These are phyloP conservation scores for Megaleporinus macrocephalus DNA, from an alignment of 2,113 vertebrate genomes.

Conservation along the genomic window DNA sequence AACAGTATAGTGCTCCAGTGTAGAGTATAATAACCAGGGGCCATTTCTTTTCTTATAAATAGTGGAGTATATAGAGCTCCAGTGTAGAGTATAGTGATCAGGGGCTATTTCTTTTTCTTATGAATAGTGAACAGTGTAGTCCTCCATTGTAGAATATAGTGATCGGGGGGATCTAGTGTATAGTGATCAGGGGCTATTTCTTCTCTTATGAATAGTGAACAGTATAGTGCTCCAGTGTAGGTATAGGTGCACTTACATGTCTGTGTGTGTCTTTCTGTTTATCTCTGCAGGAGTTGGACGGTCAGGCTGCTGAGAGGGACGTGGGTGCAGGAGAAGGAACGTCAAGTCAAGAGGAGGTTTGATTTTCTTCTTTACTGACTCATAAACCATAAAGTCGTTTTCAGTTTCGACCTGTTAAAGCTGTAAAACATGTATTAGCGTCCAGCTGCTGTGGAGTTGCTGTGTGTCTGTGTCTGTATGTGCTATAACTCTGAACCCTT, in stretches of 20 bases:
- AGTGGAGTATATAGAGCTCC: too few species aligned
- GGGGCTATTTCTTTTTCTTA: too few species aligned
- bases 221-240: too few species aligned
- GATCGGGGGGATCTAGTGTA: too few species aligned
- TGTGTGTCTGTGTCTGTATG: neutral
- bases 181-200: too few species aligned
- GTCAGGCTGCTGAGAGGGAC: conserved; percentile 2
- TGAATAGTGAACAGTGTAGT: too few species aligned
- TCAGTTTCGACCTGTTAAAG: neutral
- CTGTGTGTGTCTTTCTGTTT: neutral
- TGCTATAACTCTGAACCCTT: neutral
- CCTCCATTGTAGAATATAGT: too few species aligned
- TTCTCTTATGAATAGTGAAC: too few species aligned
- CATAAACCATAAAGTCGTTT: neutral
- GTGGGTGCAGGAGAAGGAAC: conserved; percentile 60
- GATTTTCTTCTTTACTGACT: neutral
- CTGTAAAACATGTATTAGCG: neutral
- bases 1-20: too few species aligned
- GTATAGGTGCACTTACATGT: neutral
- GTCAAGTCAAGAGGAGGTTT: conserved; percentile 67
- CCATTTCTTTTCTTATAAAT: too few species aligned
- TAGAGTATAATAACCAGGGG: too few species aligned
- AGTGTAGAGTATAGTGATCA: too few species aligned
- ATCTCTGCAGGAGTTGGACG: conserved; percentile 22
- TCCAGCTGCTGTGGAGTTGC: neutral